These are phyloP conservation scores for Unio pictorum DNA, from an alignment of 2,888 invertebrate species.

Conservation along the genomic window DNA sequence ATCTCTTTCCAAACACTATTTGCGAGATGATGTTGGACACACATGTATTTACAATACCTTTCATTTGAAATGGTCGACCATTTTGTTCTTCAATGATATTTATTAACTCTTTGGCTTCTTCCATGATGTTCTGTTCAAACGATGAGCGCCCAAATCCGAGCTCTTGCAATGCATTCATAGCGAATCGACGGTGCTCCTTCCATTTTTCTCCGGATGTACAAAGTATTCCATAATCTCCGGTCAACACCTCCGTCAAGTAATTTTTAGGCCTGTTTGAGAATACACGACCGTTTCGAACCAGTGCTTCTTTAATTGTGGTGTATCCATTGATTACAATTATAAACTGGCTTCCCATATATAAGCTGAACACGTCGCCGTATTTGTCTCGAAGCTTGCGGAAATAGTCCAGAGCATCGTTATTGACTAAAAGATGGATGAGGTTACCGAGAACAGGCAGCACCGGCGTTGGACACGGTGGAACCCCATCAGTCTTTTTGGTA, in stretches of 20 bases:
- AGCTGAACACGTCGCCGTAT: slow-evolving; percentile 43
- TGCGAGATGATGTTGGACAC: slow-evolving; percentile 28
- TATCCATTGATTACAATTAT: slow-evolving; percentile 44
- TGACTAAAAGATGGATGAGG: too few relatives aligned
- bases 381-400: slow-evolving; percentile 31
- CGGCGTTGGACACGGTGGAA: too few relatives aligned
- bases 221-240: slow-evolving; percentile 7
- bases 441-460: too few relatives aligned
- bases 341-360: slow-evolving; percentile 36
- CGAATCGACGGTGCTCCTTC: slow-evolving; percentile 28
- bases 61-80: slow-evolving; percentile 9
- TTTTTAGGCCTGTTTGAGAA: slow-evolving; percentile 41
- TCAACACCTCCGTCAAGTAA: slow-evolving; percentile 1
- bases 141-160: slow-evolving; percentile 29
- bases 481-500: too few relatives aligned
- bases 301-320: slow-evolving; percentile 37
- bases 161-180: slow-evolving; percentile 23
- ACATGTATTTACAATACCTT: slow-evolving; percentile 14
- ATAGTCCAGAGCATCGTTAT: background rate
- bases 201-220: slow-evolving; percentile 17
- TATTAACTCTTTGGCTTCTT: slow-evolving; percentile 32
- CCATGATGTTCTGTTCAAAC: slow-evolving; percentile 20
- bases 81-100: slow-evolving; percentile 6
- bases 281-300: slow-evolving; percentile 36
- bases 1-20: slow-evolving; percentile 23